phyloP scores from a whole-genome alignment of 2,888 invertebrate genomes.

The Orgyia antiqua region DNA sequence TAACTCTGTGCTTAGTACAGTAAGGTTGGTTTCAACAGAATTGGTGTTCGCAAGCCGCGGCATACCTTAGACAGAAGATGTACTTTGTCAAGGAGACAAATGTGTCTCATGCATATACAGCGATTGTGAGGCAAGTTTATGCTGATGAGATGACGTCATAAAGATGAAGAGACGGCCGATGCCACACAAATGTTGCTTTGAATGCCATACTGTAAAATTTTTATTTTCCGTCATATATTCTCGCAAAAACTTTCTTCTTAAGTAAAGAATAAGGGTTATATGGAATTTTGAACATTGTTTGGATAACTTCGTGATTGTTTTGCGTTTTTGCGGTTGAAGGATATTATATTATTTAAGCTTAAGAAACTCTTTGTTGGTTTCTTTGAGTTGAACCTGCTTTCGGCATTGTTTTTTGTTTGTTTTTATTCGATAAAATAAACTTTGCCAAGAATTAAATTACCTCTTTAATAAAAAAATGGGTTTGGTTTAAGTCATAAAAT shows the following conservation, averaged over 20 bases:
- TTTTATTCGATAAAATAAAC: too few relatives aligned
- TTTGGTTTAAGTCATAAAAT: too few relatives aligned
- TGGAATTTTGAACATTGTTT: neutral
- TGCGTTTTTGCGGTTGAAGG: neutral
- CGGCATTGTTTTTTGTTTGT: too few relatives aligned
- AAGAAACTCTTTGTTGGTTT: too few relatives aligned
- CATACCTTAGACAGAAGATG: slow-evolving; percentile 42
- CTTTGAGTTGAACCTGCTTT: too few relatives aligned
- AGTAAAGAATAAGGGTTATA: slow-evolving; percentile 3
- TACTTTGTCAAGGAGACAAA: slow-evolving; percentile 53
- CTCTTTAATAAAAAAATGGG: too few relatives aligned
- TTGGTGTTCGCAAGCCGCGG: slow-evolving; percentile 13
- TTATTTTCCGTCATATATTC: slow-evolving; percentile 3
- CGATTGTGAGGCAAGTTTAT: slow-evolving; percentile 30
- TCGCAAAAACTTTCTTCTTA: slow-evolving; percentile 1
- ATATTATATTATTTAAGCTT: neutral
- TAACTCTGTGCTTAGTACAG: neutral
- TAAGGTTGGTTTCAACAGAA: slow-evolving; percentile 13
- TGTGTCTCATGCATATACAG: slow-evolving; percentile 45
- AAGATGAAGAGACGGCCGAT: slow-evolving; percentile 26
- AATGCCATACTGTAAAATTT: slow-evolving; percentile 3
- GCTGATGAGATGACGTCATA: slow-evolving; percentile 26
- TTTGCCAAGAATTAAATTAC: too few relatives aligned
- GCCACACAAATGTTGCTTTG: slow-evolving; percentile 15
- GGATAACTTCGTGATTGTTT: slow-evolving; percentile 3